phyloP scores from a whole-genome alignment of 1,140 invertebrate species.

The Lutraria rhynchaena region DNA sequence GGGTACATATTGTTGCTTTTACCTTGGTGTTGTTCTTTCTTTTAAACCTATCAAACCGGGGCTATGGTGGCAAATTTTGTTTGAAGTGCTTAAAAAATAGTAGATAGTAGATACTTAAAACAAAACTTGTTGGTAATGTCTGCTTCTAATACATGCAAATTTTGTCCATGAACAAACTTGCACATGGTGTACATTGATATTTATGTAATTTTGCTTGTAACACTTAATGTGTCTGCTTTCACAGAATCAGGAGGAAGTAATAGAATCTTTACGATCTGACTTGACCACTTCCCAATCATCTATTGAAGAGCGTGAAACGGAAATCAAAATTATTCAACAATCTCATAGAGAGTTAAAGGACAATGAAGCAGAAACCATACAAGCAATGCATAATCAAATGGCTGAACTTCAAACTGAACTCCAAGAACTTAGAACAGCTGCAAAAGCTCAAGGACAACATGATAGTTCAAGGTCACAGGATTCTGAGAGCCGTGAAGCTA shows the following conservation, averaged over 20 bases:
- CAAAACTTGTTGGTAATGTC: too few species aligned
- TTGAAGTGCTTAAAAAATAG: too few species aligned
- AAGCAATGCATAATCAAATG: slow-evolving; percentile 45
- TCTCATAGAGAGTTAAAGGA: slow-evolving; percentile 25
- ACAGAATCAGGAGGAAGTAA: slow-evolving; percentile 53
- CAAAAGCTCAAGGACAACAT: slow-evolving; percentile 2
- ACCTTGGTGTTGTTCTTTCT: too few species aligned
- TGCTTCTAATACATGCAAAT: too few species aligned
- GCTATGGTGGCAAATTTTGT: too few species aligned
- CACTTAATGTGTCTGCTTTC: slow-evolving; percentile 12
- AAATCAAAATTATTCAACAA: slow-evolving; percentile 29
- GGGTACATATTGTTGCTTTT: too few species aligned
- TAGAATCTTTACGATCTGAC: slow-evolving; percentile 34
- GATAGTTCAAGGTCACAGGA: background rate
- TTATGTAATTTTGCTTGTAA: background rate
- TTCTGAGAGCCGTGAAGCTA: background rate
- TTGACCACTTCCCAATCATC: slow-evolving; percentile 7
- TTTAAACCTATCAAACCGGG: too few species aligned
- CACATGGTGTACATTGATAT: too few species aligned
- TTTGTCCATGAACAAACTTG: too few species aligned
- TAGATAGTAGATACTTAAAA: too few species aligned
- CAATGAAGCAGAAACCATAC: slow-evolving; percentile 30
- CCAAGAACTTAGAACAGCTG: slow-evolving; percentile 14
- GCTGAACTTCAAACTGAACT: slow-evolving; percentile 32
- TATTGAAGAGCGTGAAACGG: slow-evolving; percentile 24